A percentile compares a stretch with the other conserved stretches of the same genome.
Conservation (phyloP, 2,113 vertebrate species). For the Carassius carassius region DNA sequence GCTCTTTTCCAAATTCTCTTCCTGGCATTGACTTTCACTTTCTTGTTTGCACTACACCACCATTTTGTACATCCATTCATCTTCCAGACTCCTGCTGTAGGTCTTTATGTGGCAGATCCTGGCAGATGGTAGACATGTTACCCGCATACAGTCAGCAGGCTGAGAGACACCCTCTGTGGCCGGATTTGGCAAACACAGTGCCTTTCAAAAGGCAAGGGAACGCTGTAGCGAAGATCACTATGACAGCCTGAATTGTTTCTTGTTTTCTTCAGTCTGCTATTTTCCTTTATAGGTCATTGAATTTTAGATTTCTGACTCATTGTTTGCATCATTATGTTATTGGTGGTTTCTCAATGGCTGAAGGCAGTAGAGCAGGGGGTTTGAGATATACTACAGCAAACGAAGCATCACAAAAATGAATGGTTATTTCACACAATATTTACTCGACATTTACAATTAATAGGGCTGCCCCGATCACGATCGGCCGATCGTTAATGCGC, state of each 20-base stretch:
- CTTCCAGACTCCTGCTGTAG: slow-evolving; percentile 26
- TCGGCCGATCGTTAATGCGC: no score
- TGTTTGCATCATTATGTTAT: background rate
- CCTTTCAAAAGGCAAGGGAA: background rate
- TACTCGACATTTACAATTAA: background rate
- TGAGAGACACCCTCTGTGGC: slow-evolving; percentile 26
- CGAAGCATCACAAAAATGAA: background rate
- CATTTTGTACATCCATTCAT: slow-evolving; percentile 27
- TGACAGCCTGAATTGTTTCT: background rate
- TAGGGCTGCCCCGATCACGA: no score
- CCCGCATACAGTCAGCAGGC: slow-evolving; percentile 39
- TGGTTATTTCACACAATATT: background rate
- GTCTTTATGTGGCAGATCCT: slow-evolving; percentile 30
- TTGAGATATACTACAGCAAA: background rate
- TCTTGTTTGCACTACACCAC: slow-evolving; percentile 9
- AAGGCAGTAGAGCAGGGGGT: background rate
- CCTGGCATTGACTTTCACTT: background rate
- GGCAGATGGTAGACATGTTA: slow-evolving; percentile 50
- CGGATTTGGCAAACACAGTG: background rate
- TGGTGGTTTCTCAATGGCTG: background rate
- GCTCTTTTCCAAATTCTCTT: slow-evolving; percentile 13
- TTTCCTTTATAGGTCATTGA: background rate
- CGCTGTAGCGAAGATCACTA: background rate
- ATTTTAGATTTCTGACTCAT: background rate
- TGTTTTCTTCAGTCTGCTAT: background rate